These are phyloP conservation scores for Lacanobia wlatinum DNA, from an alignment of 2,888 invertebrate genomes.

Conservation along the genomic window DNA sequence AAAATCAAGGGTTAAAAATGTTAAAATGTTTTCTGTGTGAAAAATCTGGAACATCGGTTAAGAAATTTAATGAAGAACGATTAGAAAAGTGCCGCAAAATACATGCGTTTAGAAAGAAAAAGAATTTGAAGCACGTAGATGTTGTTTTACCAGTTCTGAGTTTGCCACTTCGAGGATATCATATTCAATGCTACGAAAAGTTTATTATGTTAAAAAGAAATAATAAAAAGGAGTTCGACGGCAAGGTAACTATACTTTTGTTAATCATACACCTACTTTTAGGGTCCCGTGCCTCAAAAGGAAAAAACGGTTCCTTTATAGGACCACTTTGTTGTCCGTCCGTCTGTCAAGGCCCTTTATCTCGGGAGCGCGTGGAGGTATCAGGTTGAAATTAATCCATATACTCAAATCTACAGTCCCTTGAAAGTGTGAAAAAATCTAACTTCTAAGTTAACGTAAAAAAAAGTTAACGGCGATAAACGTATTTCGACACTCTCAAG, in stretches of 20 bases:
- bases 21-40: constrained; percentile 31
- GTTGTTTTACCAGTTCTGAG: constrained; percentile 29
- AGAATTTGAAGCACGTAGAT: constrained; percentile 18
- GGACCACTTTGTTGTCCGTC: too few species aligned
- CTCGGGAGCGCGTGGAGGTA: too few species aligned
- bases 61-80: constrained; percentile 36
- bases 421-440: too few species aligned
- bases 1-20: constrained; percentile 11
- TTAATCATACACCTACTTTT: too few species aligned
- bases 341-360: too few species aligned
- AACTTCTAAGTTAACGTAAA: too few species aligned
- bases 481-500: too few species aligned
- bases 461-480: too few species aligned
- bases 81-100: constrained; percentile 41
- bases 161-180: constrained; percentile 29
- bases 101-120: constrained; percentile 33
- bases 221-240: constrained; percentile 35
- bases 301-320: too few species aligned
- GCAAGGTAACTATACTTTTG: constrained; percentile 29
- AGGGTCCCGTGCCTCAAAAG: too few species aligned
- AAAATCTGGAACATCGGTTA: constrained; percentile 16
- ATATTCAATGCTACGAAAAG: constrained; percentile 33
- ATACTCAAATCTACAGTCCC: too few species aligned
- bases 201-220: constrained; percentile 34
- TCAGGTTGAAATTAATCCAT: too few species aligned